These are phyloP conservation scores for Phodopus roborovskii DNA, from an alignment of 2,113 vertebrate genomes.

Conservation along the genomic window DNA sequence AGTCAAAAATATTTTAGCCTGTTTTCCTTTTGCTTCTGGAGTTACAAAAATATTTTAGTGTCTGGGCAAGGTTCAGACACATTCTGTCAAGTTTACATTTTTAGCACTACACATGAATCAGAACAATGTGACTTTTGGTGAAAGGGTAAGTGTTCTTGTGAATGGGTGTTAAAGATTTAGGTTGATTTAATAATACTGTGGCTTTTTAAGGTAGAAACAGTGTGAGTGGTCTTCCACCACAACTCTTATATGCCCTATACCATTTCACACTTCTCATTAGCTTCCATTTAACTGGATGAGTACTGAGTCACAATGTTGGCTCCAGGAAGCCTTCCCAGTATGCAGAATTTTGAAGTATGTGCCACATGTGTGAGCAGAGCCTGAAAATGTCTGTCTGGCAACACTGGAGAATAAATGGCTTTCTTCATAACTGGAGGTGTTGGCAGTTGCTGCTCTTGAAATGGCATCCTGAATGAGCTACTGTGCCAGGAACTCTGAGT, in stretches of 20 bases:
- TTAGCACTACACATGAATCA: conserved; percentile 63
- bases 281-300: conserved; percentile 69
- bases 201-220: conserved; percentile 62
- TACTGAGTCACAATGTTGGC: conserved; percentile 60
- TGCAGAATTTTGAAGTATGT: conserved; percentile 66
- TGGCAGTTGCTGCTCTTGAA: conserved; percentile 67
- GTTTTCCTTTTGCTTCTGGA: conserved; percentile 69
- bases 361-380: conserved; percentile 55
- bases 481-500: conserved; percentile 59
- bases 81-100: conserved; percentile 68
- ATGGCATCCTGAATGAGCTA: conserved; percentile 61
- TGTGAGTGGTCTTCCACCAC: background rate
- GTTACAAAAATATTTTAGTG: conserved; percentile 81
- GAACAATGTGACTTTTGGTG: conserved; percentile 69
- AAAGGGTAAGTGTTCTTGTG: conserved; percentile 51
- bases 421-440: conserved; percentile 56
- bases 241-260: conserved; percentile 37
- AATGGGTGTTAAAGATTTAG: conserved; percentile 72
- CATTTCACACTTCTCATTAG: conserved; percentile 72
- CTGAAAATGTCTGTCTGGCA: conserved; percentile 39
- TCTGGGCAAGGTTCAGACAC: conserved; percentile 68
- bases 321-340: conserved; percentile 65
- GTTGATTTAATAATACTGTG: conserved; percentile 66
- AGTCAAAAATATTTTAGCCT: conserved; percentile 57
- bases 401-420: conserved; percentile 45